Conservation (phyloP, 2,797 vertebrate species). For the Anniella stebbinsi region DNA sequence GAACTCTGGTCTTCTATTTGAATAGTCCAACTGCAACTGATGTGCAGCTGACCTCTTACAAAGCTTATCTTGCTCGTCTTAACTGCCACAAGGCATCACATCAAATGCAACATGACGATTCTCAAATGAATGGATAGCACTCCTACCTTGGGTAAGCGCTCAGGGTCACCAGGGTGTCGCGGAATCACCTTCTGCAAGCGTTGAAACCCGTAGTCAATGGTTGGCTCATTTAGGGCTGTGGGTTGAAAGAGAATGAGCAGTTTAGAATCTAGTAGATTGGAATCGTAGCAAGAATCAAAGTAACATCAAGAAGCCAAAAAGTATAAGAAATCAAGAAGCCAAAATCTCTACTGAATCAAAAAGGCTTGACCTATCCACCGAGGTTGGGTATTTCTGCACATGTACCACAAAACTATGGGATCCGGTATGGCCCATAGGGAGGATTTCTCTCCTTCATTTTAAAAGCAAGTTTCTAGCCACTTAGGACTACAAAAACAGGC, state of each 20-base stretch:
- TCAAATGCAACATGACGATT: background rate
- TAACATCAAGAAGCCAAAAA: background rate
- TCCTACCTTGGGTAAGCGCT: constrained; percentile 94
- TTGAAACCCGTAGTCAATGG: constrained; percentile 97
- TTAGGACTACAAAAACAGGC: background rate
- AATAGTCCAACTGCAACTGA: background rate
- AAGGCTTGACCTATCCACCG: background rate
- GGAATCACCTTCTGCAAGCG: constrained; percentile 96
- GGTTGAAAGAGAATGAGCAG: background rate
- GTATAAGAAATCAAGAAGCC: too few relatives aligned
- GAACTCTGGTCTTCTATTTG: background rate
- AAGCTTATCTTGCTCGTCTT: background rate
- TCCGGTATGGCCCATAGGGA: background rate
- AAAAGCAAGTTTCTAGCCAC: too few relatives aligned
- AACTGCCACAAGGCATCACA: background rate
- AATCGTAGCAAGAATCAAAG: too few relatives aligned
- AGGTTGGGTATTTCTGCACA: background rate
- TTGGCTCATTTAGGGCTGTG: constrained; percentile 93
- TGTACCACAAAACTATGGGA: background rate
- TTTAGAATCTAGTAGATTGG: background rate
- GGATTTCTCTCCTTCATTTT: background rate
- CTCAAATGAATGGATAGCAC: fast-evolving
- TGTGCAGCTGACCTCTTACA: background rate
- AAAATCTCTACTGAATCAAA: too few relatives aligned
- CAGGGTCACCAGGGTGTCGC: constrained; percentile 92